phyloP scores from a whole-genome alignment of 1,140 invertebrate species.

The Drosophila navojoa region DNA sequence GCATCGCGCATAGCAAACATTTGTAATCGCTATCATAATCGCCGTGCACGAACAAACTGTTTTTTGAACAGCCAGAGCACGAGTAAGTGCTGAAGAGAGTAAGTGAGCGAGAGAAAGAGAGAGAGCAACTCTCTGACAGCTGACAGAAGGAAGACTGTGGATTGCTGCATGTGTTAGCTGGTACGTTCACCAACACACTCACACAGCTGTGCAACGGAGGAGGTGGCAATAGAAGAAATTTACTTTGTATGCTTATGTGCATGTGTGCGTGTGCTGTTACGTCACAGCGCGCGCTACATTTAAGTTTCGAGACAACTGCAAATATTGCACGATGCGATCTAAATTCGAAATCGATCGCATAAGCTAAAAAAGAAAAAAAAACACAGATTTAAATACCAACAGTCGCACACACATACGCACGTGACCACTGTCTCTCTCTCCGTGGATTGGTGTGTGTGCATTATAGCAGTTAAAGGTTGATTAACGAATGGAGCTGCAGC shows the following conservation, averaged over 20 bases:
- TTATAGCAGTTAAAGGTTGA: slow-evolving; percentile 60
- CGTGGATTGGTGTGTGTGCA: slow-evolving; percentile 15
- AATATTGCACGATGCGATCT: slow-evolving; percentile 49
- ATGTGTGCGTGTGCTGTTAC: slow-evolving; percentile 47
- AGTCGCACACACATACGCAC: slow-evolving; percentile 22
- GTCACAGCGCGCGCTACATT: slow-evolving; percentile 44
- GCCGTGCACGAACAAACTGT: slow-evolving; percentile 9
- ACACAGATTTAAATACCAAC: slow-evolving; percentile 2
- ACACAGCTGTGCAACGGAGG: no score
- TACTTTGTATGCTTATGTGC: slow-evolving; percentile 10
- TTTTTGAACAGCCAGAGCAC: not conserved
- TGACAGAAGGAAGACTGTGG: slow-evolving; percentile 27
- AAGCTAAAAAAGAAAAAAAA: slow-evolving; percentile 19
- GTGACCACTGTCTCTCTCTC: slow-evolving; percentile 5
- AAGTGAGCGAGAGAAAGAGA: not conserved
- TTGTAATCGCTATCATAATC: slow-evolving; percentile 16
- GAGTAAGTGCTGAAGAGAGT: not conserved
- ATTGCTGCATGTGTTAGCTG: slow-evolving; percentile 17
- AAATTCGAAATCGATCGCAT: slow-evolving; percentile 60
- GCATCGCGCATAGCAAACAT: slow-evolving; percentile 8
- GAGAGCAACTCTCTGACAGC: slow-evolving; percentile 16
- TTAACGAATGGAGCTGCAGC: slow-evolving; percentile 48
- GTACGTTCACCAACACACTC: slow-evolving; percentile 6
- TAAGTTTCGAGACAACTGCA: slow-evolving; percentile 33
- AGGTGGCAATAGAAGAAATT: not conserved